Conservation (phyloP, 2,113 vertebrate species). For the Phrynosoma blainvillii region DNA sequence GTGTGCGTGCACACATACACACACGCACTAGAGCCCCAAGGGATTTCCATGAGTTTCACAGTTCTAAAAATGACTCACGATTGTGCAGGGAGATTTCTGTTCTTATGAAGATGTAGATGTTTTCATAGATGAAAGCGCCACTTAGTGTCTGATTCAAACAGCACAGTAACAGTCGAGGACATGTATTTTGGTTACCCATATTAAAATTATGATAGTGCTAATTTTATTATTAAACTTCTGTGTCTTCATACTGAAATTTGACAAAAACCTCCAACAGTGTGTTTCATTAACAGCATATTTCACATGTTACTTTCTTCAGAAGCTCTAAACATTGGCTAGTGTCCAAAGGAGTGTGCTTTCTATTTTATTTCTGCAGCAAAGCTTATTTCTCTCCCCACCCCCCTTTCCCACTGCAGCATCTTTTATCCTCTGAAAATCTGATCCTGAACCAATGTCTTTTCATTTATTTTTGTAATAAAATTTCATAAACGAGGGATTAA, state of each 20-base stretch:
- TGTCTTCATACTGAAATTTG: slow-evolving; percentile 2
- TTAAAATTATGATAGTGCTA: slow-evolving; percentile 14
- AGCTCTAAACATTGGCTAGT: not conserved
- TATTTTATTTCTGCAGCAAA: not conserved
- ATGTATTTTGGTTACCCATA: slow-evolving; percentile 22
- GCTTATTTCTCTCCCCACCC: not conserved
- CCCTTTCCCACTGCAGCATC: not conserved
- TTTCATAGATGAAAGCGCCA: not conserved
- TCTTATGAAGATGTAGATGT: slow-evolving; percentile 33
- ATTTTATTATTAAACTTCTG: slow-evolving; percentile 14
- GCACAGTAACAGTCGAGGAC: not conserved
- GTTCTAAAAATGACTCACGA: slow-evolving; percentile 39
- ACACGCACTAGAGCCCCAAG: slow-evolving; percentile 45
- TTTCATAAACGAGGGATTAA: not conserved
- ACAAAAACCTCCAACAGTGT: not conserved
- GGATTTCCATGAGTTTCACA: slow-evolving; percentile 47
- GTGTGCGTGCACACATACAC: not conserved
- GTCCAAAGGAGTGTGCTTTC: not conserved
- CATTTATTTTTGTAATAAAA: not conserved
- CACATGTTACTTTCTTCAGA: not conserved
- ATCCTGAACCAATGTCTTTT: not conserved
- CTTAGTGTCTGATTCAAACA: not conserved
- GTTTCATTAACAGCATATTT: not conserved
- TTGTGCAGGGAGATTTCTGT: slow-evolving; percentile 34
- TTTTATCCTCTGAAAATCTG: not conserved